phyloP scores from a whole-genome alignment of 1,140 invertebrate species.

The Papilio helenus region DNA sequence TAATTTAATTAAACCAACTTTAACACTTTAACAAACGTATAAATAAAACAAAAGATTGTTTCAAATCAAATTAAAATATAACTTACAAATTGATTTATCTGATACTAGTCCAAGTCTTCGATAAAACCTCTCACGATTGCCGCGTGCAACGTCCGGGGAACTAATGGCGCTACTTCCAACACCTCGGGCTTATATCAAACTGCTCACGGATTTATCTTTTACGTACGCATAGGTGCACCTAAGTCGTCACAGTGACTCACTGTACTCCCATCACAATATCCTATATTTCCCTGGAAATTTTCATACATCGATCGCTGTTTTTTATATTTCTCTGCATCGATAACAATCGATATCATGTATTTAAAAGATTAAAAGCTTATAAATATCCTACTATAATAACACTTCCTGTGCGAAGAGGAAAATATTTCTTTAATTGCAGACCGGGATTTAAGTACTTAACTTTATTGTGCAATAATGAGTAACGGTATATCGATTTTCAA shows the following conservation, averaged over 20 bases:
- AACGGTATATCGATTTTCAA: neutral
- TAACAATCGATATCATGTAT: neutral
- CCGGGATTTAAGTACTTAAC: neutral
- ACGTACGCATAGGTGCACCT: slow-evolving; percentile 32
- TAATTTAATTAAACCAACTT: no score
- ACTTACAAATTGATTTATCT: neutral
- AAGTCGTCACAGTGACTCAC: slow-evolving; percentile 45
- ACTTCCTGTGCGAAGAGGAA: neutral
- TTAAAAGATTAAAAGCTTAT: neutral
- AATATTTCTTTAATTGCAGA: neutral
- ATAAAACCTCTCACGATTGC: neutral
- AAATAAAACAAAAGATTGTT: neutral
- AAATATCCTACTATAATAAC: neutral
- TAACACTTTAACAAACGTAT: neutral
- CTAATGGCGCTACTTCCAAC: neutral
- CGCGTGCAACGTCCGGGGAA: neutral
- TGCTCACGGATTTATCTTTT: slow-evolving; percentile 40
- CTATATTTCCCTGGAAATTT: slow-evolving; percentile 34
- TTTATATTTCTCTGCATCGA: neutral
- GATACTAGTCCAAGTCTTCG: neutral
- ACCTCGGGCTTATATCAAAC: slow-evolving; percentile 43
- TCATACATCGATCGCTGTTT: neutral
- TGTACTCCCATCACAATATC: slow-evolving; percentile 30
- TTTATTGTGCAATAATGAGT: neutral
- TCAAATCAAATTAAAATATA: neutral